A percentile compares a stretch with the other conserved stretches of the same genome.
These are phyloP conservation scores for Acrobasis consociella DNA, from an alignment of 2,888 invertebrate genomes.

Conservation along the genomic window DNA sequence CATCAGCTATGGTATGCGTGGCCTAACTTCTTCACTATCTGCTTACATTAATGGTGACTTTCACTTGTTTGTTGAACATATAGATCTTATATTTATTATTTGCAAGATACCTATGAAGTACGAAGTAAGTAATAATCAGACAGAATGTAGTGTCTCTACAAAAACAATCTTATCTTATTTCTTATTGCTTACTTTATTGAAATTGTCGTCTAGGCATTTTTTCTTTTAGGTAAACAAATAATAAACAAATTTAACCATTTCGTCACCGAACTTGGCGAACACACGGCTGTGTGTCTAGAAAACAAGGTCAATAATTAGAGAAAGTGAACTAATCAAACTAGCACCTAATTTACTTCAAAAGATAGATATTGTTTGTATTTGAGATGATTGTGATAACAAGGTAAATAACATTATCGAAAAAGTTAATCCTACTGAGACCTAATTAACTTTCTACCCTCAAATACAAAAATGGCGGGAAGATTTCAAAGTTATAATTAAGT, in stretches of 20 bases:
- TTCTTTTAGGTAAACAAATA: not conserved
- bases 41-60: no score
- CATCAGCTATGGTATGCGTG: no score
- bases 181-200: not conserved
- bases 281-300: not conserved
- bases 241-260: not conserved
- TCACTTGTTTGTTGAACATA: no score
- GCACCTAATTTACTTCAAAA: not conserved
- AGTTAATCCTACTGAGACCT: not conserved
- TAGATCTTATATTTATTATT: no score
- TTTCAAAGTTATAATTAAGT: not conserved
- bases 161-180: not conserved
- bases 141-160: not conserved
- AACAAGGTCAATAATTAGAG: conserved; percentile 14
- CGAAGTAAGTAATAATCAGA: no score
- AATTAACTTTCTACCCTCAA: not conserved
- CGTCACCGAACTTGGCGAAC: conserved; percentile 4
- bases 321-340: conserved; percentile 13
- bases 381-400: no score
- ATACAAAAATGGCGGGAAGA: conserved; percentile 10
- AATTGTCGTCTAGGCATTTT: no score
- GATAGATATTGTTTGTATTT: no score
- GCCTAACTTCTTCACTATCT: no score
- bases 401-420: not conserved
- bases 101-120: no score